Evolutionary conservation across 2,113 vertebrate genomes (phyloP), one percentile per base, ranked within the genome.

Genomic region (Pantherophis guttatus): DNA sequence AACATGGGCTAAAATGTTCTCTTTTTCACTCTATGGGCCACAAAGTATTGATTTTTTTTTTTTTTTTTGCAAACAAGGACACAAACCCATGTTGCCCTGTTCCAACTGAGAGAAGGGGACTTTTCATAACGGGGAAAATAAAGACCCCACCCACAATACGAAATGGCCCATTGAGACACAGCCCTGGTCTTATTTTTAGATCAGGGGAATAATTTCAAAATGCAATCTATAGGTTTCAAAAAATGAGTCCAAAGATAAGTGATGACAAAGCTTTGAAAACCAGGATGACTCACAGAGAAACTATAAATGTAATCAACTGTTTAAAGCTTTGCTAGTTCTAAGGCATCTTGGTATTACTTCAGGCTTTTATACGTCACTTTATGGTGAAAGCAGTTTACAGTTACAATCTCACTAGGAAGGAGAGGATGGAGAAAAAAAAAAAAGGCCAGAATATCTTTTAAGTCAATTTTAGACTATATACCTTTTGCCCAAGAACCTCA

Each of bases 261-360:
- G 85, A 88, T 94, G 93, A 94, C 95, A 94, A 95, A 95, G 24
- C 62, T 70, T 54, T 92, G 94, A 96, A 94, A 81, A 39, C 95
- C 88, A 53, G 89, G 93, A 86, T 96, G 97, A 96, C 92, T 95
- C 57, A 93, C 75, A 53, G 93, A 62, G 94, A 96, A 96, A 95
- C 94, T 93, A 55, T 96, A 94, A 95, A 93, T 93, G 95, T 92
- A 96, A 95, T 91, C 90, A 93, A 93, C 62, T 91, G 93, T 92
- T 15, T 95, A 94, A 94, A 70, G 93, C 91, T 85, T 93, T 94
- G 90, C 29, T 70, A 87, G 93, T 55, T 81, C 10, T 59, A 94
- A 33, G 86, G 94, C 95, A 15, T 96, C 95, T 93, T 65, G 95
- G 93, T 95, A 94, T 54, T 15, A 8, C 87, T 70, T 94, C 97